Percentiles rank a stretch among this genome's conserved stretches.
These are phyloP conservation scores for Chydorus sphaericus DNA, from an alignment of 2,888 invertebrate species.

Conservation along the genomic window DNA sequence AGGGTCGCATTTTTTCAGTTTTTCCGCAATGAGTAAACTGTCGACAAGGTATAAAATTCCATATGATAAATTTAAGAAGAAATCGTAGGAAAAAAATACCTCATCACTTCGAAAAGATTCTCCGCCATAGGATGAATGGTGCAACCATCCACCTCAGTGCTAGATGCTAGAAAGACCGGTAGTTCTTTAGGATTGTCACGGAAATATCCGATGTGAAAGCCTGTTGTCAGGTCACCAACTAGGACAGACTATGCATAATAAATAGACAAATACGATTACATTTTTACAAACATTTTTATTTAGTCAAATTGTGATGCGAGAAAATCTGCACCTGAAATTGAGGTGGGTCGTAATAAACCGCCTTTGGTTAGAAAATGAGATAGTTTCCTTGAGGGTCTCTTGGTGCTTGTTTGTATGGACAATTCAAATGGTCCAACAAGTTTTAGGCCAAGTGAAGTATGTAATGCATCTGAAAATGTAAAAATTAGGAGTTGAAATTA, in stretches of 20 bases:
- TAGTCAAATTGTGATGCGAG: background rate
- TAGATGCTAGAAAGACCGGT: slow-evolving; percentile 63
- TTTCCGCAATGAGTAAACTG: slow-evolving; percentile 39
- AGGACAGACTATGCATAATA: slow-evolving; percentile 32
- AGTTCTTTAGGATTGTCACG: slow-evolving; percentile 61
- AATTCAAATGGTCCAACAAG: slow-evolving; percentile 82
- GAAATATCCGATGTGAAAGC: slow-evolving; percentile 79
- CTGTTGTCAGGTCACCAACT: slow-evolving; percentile 48
- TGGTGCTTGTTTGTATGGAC: slow-evolving; percentile 33
- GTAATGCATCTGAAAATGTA: slow-evolving; percentile 38
- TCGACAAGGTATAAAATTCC: background rate
- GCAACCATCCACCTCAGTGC: slow-evolving; percentile 50
- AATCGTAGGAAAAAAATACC: slow-evolving; percentile 37
- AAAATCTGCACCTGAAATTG: slow-evolving; percentile 57
- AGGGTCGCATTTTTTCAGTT: slow-evolving; percentile 35
- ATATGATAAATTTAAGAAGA: background rate
- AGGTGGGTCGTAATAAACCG: slow-evolving; percentile 85
- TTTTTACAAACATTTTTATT: background rate
- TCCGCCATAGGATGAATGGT: slow-evolving; percentile 54
- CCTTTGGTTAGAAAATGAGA: slow-evolving; percentile 43
- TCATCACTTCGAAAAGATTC: slow-evolving; percentile 63
- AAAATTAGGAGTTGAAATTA: background rate
- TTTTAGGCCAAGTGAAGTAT: slow-evolving; percentile 43
- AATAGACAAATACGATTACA: background rate
- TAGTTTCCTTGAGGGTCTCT: slow-evolving; percentile 29